Base-by-base conservation (phyloP, 1,140 invertebrate genomes). In the Diuraphis noxia region DNA sequence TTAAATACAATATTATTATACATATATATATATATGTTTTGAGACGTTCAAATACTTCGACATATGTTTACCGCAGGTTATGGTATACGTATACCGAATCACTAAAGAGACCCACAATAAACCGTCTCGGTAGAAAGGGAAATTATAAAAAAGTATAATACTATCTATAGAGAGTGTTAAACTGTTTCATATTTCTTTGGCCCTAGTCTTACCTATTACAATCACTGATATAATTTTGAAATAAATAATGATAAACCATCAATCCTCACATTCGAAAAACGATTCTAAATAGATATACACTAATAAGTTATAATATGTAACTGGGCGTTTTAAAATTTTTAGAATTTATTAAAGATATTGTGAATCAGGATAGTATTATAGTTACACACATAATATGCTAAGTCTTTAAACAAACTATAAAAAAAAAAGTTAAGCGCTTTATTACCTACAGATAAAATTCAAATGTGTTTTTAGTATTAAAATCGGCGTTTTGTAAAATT, bases 11-110 rank as follows among this genome's bases (percentile, higher is more conserved):
- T 25, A 25, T 21, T 52, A 86, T n/a, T 63, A 36, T 25, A 86
- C 34, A 9, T 34, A 49, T 46, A 46, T 30, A 30, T 49, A 46
- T 25, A 25, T n/a, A 72, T 49, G 43, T 86, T 86, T 38, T 86
- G 34, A 86, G 52, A 86, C 34, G 36, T 88, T 88, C 40, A 63
- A 63, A 88, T 88, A 52, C 38, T 40, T 52, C 52, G 38, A 87
- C 36, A 87, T 40, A 87, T 52, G 86, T 87, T 40, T 38, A 25
- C 34, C 49, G 1, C n/a, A 7, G 84, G 21, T 36, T 30, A 25
- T 2, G 25, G 25, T 85, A 49, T 21, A n/a, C 9, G 43, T 34
- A 34, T 36, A 23, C 34, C 43, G 43, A 84, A 84, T 19, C 30
- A 2, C 19, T n/a, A 3, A 17, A 85, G 23, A 85, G n/a, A 34